phyloP scores from a whole-genome alignment of 2,113 vertebrate species.

The Lamprologus speciosus region DNA sequence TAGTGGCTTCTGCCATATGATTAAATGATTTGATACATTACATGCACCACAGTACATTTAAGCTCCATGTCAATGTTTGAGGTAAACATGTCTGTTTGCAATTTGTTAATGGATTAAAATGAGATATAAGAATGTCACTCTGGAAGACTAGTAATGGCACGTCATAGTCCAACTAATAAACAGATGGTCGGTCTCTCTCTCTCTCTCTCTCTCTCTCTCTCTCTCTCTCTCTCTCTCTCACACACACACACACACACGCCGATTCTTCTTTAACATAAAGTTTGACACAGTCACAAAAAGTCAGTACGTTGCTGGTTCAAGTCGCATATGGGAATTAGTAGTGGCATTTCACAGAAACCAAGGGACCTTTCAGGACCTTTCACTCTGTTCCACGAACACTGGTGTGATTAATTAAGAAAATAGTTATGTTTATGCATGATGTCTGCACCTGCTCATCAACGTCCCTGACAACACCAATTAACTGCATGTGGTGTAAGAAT shows the following conservation, averaged over 20 bases:
- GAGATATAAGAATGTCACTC: conserved; percentile 25
- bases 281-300: background rate
- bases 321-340: background rate
- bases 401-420: conserved; percentile 25
- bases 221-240: background rate
- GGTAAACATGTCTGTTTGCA: background rate
- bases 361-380: background rate
- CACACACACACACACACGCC: background rate
- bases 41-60: background rate
- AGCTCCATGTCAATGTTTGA: background rate
- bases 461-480: conserved; percentile 36
- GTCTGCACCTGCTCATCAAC: conserved; percentile 40
- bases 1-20: background rate
- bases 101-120: conserved; percentile 16
- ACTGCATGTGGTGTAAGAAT: background rate
- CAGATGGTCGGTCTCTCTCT: conserved; percentile 42
- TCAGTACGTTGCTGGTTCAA: background rate
- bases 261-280: background rate
- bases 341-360: background rate
- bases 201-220: background rate
- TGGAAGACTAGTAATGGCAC: conserved; percentile 20
- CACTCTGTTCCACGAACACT: background rate
- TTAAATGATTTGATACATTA: background rate
- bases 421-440: background rate
- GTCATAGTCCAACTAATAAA: conserved; percentile 48